Base-by-base conservation (phyloP, 37 sponge, comb jelly and placozoan genomes). In the Axinella damicornis region DNA sequence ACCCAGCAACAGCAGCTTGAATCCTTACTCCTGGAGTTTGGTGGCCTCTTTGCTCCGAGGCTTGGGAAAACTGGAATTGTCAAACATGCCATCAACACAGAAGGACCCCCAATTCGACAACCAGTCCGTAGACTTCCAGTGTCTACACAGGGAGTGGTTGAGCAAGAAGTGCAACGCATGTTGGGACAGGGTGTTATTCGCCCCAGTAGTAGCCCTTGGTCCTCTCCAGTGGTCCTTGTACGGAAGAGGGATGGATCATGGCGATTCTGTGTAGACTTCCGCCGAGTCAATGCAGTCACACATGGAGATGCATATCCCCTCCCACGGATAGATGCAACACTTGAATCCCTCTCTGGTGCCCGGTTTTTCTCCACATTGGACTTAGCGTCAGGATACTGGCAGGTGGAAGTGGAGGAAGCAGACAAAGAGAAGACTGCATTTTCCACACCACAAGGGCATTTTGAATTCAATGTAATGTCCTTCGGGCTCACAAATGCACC, bases 401-500 rank as follows among this genome's bases (percentile, higher is more conserved):
- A 90, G 63, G 76, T 90, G 9, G 34, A 57, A 17, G n/a, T 87
- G 53, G 74, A 84, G 35, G 72, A 37, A 17, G 25, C 14, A 2
- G 52, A n/a, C 31, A 64, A 78, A 38, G 85, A 76, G 72, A 90
- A 90, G 71, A 83, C 90, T 9, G 90, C 90, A 5, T 90, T 90
- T 40, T 55, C 60, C 65, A 90, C 90, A 21, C 57, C 74, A 0
- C 37, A 84, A 38, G 85, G 90, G 27, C 41, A 73, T 18, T 90
- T 68, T 71, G 74, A 90, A 57, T 90, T 90, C 66, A 53, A 55
- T 34, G 90, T 90, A 2, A 90, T 90, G 90, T 85, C 90, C 11
- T 90, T 84, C 52, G 90, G 79, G 21, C 73, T 90, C 22, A 52
- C 36, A 52, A 90, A 90, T 40, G 84, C 85, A 71, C 90, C 90